Percentiles rank a stretch among this genome's conserved stretches.
Conservation (phyloP, 1,140 invertebrate species). For the Lepidurus arcticus region DNA sequence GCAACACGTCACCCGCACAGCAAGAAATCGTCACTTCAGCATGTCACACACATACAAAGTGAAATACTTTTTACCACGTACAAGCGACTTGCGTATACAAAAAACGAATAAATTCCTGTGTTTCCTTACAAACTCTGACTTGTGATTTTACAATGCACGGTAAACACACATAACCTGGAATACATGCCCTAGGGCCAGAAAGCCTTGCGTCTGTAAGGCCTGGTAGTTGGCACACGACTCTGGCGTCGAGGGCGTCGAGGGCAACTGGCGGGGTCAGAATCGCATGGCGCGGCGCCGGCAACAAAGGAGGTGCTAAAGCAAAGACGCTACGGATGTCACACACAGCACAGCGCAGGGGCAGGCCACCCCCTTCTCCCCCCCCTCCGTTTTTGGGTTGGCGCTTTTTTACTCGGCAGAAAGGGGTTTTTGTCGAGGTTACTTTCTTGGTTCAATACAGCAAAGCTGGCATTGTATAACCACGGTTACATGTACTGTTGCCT, state of each 20-base stretch:
- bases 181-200: neutral
- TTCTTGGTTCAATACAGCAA: conserved; percentile 10
- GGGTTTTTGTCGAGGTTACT: neutral
- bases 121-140: no score
- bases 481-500: conserved; percentile 2
- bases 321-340: conserved; percentile 8
- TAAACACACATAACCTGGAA: no score
- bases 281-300: neutral
- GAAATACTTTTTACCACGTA: no score
- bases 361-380: neutral
- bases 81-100: neutral
- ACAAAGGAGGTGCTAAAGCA: conserved; percentile 7
- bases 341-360: conserved; percentile 1
- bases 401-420: neutral
- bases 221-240: conserved; percentile 11
- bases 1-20: neutral
- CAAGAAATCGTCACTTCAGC: neutral
- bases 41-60: neutral
- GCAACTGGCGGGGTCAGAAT: neutral
- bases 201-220: neutral
- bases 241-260: neutral
- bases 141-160: no score
- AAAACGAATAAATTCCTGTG: neutral
- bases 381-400: neutral
- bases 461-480: neutral